These are phyloP conservation scores for Phyllostomus discolor DNA, from an alignment of 2,113 vertebrate species.

Conservation along the genomic window DNA sequence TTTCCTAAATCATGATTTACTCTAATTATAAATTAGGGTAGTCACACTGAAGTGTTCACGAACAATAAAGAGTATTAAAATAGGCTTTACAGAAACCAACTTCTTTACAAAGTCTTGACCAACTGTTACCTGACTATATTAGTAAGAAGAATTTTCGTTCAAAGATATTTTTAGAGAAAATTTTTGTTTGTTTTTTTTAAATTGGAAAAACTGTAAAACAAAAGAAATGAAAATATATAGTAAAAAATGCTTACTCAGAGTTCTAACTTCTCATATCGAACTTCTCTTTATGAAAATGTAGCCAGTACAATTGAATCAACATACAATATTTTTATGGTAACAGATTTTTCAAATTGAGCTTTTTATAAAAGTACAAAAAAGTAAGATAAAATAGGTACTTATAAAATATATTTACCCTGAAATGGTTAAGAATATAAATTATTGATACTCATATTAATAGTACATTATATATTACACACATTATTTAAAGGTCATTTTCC, in stretches of 20 bases:
- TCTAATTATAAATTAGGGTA: slow-evolving; percentile 35
- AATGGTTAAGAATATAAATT: slow-evolving; percentile 80
- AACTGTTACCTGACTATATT: slow-evolving; percentile 46
- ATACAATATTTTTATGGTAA: slow-evolving; percentile 78
- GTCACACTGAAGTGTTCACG: slow-evolving; percentile 47
- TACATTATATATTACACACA: slow-evolving; percentile 80
- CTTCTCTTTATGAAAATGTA: slow-evolving; percentile 68
- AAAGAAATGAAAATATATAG: slow-evolving; percentile 77
- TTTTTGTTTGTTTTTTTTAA: slow-evolving; percentile 57
- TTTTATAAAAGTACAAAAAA: slow-evolving; percentile 82
- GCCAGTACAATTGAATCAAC: slow-evolving; percentile 72
- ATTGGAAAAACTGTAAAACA: slow-evolving; percentile 73
- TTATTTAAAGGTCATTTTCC: slow-evolving; percentile 74
- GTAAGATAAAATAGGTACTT: slow-evolving; percentile 82
- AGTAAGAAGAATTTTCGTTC: slow-evolving; percentile 49
- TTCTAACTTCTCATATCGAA: slow-evolving; percentile 74
- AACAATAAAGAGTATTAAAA: slow-evolving; percentile 42
- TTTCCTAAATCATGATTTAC: slow-evolving; percentile 36
- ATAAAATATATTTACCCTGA: slow-evolving; percentile 85
- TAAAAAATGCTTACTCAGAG: slow-evolving; percentile 73
- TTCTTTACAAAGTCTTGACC: slow-evolving; percentile 49
- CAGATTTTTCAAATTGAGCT: slow-evolving; percentile 80
- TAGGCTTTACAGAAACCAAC: slow-evolving; percentile 57
- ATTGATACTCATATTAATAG: slow-evolving; percentile 75
- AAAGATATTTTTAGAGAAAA: slow-evolving; percentile 37